phyloP scores from a whole-genome alignment of 2,888 invertebrate species.

The Drosophila mulleri region DNA sequence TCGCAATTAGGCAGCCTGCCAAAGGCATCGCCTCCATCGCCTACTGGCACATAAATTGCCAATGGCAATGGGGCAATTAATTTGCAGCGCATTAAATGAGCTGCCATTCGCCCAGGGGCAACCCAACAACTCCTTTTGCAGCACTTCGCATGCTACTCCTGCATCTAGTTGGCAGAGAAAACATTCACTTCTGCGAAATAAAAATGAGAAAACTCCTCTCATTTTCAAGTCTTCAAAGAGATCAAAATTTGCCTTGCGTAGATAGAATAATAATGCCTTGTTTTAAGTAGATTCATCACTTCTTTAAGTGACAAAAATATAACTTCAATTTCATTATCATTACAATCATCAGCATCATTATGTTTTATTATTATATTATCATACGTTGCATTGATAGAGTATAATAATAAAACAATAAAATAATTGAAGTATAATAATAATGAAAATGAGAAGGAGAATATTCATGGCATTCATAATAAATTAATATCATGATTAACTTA shows the following conservation, averaged over 20 bases:
- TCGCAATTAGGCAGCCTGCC: constrained; percentile 82
- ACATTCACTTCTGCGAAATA: constrained; percentile 14
- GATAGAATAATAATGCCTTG: no score
- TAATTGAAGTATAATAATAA: no score
- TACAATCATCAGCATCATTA: no score
- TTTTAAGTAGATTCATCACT: no score
- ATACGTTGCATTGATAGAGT: no score
- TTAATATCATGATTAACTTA: not conserved
- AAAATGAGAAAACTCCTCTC: not conserved
- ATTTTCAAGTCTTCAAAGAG: not conserved
- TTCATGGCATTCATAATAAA: no score
- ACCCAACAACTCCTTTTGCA: constrained; percentile 28
- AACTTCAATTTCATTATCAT: not conserved
- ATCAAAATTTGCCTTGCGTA: not conserved
- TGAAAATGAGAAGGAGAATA: no score
- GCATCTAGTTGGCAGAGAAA: constrained; percentile 25
- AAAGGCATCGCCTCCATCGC: constrained; percentile 55
- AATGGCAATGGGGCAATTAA: constrained; percentile 76
- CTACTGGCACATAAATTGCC: constrained; percentile 64
- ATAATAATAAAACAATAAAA: no score
- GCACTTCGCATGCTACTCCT: not conserved
- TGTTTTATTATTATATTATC: no score
- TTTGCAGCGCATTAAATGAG: constrained; percentile 77
- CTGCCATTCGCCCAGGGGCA: constrained; percentile 58
- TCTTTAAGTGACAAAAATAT: no score